Evolutionary conservation across 2,888 invertebrate genomes (phyloP), one percentile per base, ranked within the genome.

Genomic region (Mycalesis mineus): DNA sequence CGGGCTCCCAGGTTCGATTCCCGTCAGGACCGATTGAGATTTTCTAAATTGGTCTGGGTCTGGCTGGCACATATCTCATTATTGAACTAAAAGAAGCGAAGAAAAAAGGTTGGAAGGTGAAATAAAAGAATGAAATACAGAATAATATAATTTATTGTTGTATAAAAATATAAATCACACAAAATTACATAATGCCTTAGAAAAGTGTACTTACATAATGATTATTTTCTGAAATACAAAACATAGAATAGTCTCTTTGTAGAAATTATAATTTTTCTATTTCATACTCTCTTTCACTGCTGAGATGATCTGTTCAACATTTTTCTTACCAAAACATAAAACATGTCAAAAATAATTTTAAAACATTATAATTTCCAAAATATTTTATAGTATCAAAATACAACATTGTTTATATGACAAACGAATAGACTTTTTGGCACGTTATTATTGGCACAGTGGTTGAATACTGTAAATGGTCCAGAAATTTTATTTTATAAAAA

Each of bases 381-480:
- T n/a, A 22, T 22, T 22, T 22, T 22, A 22, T 22, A 22, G n/a
- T n/a, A n/a, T n/a, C n/a, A n/a, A n/a, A n/a, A n/a, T n/a, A n/a
- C n/a, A n/a, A n/a, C n/a, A 22, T 22, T 22, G 22, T 22, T 22
- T 22, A 22, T 22, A 4, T n/a, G n/a, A n/a, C n/a, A n/a, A n/a
- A n/a, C n/a, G n/a, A 22, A 22, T 4, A 22, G 3, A 4, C 22
- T 5, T 33, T 14, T 41, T 52, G 51, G 31, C 51, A 52, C 41
- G 13, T 6, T 14, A 17, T 9, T 41, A 42, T 42, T 53, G 37
- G 28, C 28, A 50, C 50, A 31, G 13, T 9, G 2, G 14, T n/a
- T 28, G 39, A 14, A 31, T 37, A n/a, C 5, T n/a, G 9, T 33
- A 55, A 55, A 45, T 55, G 36, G 28, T 42, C 47, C 29, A 37